Percentiles rank a stretch among this genome's conserved stretches.
These are phyloP conservation scores for Machaerirhynchus nigripectus DNA, from an alignment of 2,113 vertebrate genomes.

Conservation along the genomic window DNA sequence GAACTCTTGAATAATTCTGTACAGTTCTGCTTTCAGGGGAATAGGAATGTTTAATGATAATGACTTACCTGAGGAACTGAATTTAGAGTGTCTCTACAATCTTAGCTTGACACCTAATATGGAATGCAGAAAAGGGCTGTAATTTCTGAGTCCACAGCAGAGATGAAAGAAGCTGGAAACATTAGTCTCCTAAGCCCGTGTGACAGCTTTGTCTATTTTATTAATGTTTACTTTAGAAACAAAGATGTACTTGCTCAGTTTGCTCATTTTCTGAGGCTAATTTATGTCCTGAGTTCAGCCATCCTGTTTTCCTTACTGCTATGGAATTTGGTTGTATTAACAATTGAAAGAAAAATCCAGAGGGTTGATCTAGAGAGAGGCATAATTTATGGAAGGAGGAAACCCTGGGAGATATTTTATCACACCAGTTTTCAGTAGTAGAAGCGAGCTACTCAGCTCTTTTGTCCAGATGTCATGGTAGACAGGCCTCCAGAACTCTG, in stretches of 20 bases:
- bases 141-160: background rate
- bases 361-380: background rate
- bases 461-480: background rate
- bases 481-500: background rate
- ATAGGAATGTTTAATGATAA: background rate
- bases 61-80: background rate
- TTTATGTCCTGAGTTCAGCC: constrained; percentile 6
- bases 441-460: background rate
- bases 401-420: background rate
- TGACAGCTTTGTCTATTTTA: background rate
- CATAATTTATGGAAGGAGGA: background rate
- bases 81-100: constrained; percentile 4
- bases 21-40: background rate
- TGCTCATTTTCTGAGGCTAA: constrained; percentile 5
- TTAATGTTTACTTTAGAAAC: constrained; percentile 2
- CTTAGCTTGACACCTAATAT: background rate
- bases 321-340: background rate
- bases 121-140: background rate
- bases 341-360: background rate
- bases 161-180: background rate
- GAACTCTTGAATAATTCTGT: constrained; percentile 8
- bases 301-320: background rate
- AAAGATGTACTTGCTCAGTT: background rate
- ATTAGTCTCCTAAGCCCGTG: background rate
- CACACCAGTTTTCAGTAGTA: background rate